These are phyloP conservation scores for Drosophila antonietae DNA, from an alignment of 2,888 invertebrate genomes.

Conservation along the genomic window DNA sequence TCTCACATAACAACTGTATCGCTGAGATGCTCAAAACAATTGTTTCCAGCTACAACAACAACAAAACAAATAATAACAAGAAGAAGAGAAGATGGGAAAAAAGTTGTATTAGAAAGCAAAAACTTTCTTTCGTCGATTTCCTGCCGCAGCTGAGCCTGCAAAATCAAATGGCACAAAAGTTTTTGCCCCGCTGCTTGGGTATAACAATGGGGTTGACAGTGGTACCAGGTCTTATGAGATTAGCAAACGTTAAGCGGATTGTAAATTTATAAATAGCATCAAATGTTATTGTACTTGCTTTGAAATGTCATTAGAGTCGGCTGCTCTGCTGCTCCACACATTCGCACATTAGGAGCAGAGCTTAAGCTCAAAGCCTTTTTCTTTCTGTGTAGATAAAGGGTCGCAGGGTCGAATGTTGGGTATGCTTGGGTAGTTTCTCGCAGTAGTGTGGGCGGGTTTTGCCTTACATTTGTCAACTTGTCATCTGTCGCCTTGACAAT, in stretches of 20 bases:
- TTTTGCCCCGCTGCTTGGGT: constrained; percentile 24
- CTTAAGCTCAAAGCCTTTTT: constrained; percentile 38
- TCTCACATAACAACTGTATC: constrained; percentile 53
- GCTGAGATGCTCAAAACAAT: constrained; percentile 40
- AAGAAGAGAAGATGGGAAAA: constrained; percentile 19
- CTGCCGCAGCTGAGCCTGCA: constrained; percentile 53
- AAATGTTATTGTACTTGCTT: constrained; percentile 58
- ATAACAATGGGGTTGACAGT: constrained; percentile 57
- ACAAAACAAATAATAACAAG: no score
- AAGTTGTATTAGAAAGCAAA: constrained; percentile 71
- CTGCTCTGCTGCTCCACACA: constrained; percentile 31
- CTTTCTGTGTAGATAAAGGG: background rate
- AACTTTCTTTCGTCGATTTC: constrained; percentile 65
- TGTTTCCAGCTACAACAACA: constrained; percentile 27
- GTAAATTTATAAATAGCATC: constrained; percentile 76
- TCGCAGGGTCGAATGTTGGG: background rate
- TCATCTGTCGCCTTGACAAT: constrained; percentile 49
- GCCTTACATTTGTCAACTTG: constrained; percentile 62
- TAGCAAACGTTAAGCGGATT: constrained; percentile 67
- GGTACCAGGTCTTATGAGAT: constrained; percentile 72
- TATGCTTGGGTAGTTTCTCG: constrained; percentile 6
- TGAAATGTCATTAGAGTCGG: constrained; percentile 61
- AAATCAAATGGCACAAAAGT: constrained; percentile 72
- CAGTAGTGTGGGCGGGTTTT: constrained; percentile 4
- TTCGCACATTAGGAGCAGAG: constrained; percentile 48